Conservation (phyloP, 1,140 invertebrate genomes). For the Drosophila yakuba region DNA sequence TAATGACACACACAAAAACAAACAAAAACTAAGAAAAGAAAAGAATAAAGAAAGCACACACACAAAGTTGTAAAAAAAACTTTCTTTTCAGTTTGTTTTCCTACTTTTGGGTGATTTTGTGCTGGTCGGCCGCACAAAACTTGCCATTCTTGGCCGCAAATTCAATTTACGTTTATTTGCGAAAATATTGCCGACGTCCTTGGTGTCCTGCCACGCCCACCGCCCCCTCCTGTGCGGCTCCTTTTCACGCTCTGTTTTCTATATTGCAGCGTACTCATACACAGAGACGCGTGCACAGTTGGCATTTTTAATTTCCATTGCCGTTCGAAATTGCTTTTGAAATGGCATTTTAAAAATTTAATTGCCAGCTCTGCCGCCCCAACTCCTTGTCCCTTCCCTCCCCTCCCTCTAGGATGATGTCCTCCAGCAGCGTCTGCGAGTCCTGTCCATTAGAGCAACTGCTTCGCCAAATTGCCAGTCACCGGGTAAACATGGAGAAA, state of each 20-base stretch:
- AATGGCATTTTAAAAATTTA: slow-evolving; percentile 80
- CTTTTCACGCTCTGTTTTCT: slow-evolving; percentile 30
- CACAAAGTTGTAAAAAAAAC: slow-evolving; percentile 22
- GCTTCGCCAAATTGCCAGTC: slow-evolving; percentile 63
- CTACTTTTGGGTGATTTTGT: slow-evolving; percentile 27
- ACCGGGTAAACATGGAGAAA: slow-evolving; percentile 23
- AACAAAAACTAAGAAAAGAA: neutral
- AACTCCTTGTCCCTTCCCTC: no score
- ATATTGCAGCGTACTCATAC: slow-evolving; percentile 2
- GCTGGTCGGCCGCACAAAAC: slow-evolving; percentile 29
- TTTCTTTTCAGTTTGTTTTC: slow-evolving; percentile 44
- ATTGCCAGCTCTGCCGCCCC: slow-evolving; percentile 43
- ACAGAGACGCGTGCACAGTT: slow-evolving; percentile 25
- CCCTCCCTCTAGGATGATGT: slow-evolving; percentile 13
- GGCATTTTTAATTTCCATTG: slow-evolving; percentile 60
- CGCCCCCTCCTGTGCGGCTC: neutral
- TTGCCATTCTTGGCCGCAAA: slow-evolving; percentile 44
- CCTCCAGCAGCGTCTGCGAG: slow-evolving; percentile 43
- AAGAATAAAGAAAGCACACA: neutral
- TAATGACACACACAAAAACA: slow-evolving; percentile 41
- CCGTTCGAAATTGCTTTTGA: slow-evolving; percentile 59
- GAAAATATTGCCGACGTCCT: slow-evolving; percentile 44
- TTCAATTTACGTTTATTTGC: slow-evolving; percentile 70
- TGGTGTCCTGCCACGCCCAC: slow-evolving; percentile 8
- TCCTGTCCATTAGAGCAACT: slow-evolving; percentile 58